Conservation (phyloP, 53 echinoderm and acorn worm genomes). For the Stichopus horrens region DNA sequence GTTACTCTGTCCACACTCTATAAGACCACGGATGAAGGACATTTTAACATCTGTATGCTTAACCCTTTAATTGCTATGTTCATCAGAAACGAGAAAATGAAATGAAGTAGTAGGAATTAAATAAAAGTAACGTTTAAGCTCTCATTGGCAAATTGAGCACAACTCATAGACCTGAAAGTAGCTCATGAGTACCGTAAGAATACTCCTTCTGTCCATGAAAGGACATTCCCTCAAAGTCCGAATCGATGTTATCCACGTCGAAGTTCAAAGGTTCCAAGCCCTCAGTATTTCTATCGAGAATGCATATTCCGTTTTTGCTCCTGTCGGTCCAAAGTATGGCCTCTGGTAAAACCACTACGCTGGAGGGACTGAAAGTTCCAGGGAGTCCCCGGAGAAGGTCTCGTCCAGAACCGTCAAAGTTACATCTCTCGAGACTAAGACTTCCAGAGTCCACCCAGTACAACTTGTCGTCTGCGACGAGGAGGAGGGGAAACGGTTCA, state of each 20-base stretch:
- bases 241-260: background rate
- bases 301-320: background rate
- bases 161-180: too few relatives aligned
- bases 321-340: constrained; percentile 16
- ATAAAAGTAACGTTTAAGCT: too few relatives aligned
- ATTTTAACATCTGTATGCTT: too few relatives aligned
- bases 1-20: too few relatives aligned
- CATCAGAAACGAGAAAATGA: background rate
- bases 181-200: background rate
- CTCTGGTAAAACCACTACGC: background rate
- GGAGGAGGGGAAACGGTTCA: background rate
- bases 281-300: background rate
- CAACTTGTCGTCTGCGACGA: background rate
- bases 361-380: background rate
- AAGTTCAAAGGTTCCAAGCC: background rate
- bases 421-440: background rate
- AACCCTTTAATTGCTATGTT: too few relatives aligned
- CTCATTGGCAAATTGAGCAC: too few relatives aligned
- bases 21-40: too few relatives aligned
- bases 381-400: background rate
- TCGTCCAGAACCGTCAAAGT: background rate
- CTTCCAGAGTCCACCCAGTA: background rate
- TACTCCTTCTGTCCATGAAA: background rate
- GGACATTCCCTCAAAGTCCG: background rate
- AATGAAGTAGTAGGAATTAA: background rate